Evolutionary conservation across 2,888 invertebrate species (phyloP), one percentile per base, ranked within the genome.

Genomic region (Drosophila melanosoma): DNA sequence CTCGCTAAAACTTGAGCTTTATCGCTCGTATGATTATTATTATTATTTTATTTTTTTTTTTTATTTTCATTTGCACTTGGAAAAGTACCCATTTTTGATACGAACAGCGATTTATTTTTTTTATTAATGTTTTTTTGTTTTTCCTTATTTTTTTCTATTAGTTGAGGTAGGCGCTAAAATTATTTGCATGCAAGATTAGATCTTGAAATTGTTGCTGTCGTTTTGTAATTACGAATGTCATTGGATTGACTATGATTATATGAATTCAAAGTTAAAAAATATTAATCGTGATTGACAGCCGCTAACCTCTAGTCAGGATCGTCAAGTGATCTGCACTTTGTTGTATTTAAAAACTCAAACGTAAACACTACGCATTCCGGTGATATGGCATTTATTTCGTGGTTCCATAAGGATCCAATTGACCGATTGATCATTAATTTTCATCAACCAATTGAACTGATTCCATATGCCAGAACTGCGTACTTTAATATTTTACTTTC

Each of bases 231-330:
- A 4, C 15, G 48, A 48, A 35, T 12, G 20, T 45, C 45, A 20
- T 23, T 23, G 45, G 45, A 23, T 45, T 15, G 45, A 45, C 45
- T 23, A 20, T 8, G 45, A 15, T 23, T 23, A 23, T 23, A 23
- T 26, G 49, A 17, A 49, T 49, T 26, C 4, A 26, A 36, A 10
- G 5, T 26, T 49, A 5, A 17, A 5, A 17, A 17, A 45, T 45
- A 23, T 20, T 48, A 23, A 48, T 48, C 67, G 33, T 66, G 67
- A 51, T 35, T 32, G 20, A 38, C 3, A 26, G 63, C 58, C 45
- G n/a, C 15, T 17, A 51, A 29, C 52, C 8, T 57, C 60, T 45
- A 61, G 56, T 70, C 62, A 53, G 38, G 69, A 68, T 67, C 56
- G 32, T 36, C 32, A 52, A 67, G 49, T 60, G 61, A 56, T 70